A percentile compares a stretch with the other conserved stretches of the same genome.
phyloP scores from a whole-genome alignment of 1,140 invertebrate genomes.

The Pachyrhynchus sulphureomaculatus region DNA sequence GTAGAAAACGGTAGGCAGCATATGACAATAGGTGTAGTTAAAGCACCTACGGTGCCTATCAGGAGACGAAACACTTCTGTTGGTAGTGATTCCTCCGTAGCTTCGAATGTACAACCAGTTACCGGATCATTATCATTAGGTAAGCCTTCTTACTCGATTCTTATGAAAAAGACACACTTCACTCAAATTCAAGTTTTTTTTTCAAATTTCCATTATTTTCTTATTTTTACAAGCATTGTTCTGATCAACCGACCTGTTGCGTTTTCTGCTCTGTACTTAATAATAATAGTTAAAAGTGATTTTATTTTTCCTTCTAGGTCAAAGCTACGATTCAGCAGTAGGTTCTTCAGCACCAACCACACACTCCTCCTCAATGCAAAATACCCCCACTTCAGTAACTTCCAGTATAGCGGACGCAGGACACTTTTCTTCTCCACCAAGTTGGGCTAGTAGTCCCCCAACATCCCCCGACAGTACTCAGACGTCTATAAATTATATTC shows the following conservation, averaged over 20 bases:
- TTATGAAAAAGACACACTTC: neutral
- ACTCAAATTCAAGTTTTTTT: neutral
- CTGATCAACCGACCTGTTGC: no score
- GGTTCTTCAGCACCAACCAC: slow-evolving; percentile 58
- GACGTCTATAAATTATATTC: slow-evolving; percentile 59
- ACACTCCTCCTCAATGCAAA: slow-evolving; percentile 54
- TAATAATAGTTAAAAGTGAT: no score
- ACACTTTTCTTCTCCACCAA: slow-evolving; percentile 58
- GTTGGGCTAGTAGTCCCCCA: slow-evolving; percentile 62
- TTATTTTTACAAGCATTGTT: neutral
- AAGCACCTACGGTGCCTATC: slow-evolving; percentile 37
- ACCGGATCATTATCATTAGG: slow-evolving; percentile 52
- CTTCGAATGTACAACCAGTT: slow-evolving; percentile 51
- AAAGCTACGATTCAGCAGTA: slow-evolving; percentile 59
- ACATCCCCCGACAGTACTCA: slow-evolving; percentile 57
- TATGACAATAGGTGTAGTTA: slow-evolving; percentile 43
- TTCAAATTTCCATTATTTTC: no score
- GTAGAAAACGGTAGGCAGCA: slow-evolving; percentile 43
- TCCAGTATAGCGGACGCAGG: slow-evolving; percentile 50
- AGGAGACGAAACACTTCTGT: slow-evolving; percentile 51
- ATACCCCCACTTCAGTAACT: slow-evolving; percentile 47
- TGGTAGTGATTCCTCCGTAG: slow-evolving; percentile 54
- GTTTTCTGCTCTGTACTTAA: no score
- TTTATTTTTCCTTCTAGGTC: slow-evolving; percentile 12
- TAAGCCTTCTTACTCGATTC: neutral